These are phyloP conservation scores for Oreochromis spilurus DNA, from an alignment of 2,113 vertebrate species.

Conservation along the genomic window DNA sequence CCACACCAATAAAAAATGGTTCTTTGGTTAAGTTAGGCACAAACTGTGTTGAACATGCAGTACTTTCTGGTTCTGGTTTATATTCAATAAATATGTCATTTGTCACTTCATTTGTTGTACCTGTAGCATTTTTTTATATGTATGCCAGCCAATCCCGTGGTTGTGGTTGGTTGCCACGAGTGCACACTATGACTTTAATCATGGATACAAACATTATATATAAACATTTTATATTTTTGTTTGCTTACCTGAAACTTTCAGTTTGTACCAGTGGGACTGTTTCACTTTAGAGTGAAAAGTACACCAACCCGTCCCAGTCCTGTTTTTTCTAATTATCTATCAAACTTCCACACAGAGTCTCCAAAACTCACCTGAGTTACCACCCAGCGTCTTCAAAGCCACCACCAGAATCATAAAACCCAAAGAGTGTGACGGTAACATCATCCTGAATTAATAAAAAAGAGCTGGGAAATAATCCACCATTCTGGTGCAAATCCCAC, in stretches of 20 bases:
- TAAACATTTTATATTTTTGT: not conserved
- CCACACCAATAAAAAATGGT: not conserved
- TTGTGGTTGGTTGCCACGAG: not conserved
- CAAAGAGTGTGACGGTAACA: not conserved
- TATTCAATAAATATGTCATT: not conserved
- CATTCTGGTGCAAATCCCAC: not conserved
- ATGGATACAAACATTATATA: not conserved
- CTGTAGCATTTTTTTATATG: not conserved
- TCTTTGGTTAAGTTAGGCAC: not conserved
- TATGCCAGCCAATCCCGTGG: accelerated
- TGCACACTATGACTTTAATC: not conserved
- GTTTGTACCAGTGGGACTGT: not conserved
- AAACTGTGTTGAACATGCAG: not conserved
- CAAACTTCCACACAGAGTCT: not conserved
- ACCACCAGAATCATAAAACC: not conserved
- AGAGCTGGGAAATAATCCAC: not conserved
- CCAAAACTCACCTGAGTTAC: not conserved
- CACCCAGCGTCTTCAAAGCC: not conserved
- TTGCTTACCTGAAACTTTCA: not conserved
- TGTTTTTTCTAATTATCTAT: not conserved
- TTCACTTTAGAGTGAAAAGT: not conserved
- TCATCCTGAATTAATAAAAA: not conserved
- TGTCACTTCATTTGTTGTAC: not conserved
- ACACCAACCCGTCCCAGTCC: not conserved
- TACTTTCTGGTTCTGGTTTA: not conserved